These are phyloP conservation scores for Gastrophysa polygoni DNA, from an alignment of 2,888 invertebrate genomes.

Conservation along the genomic window DNA sequence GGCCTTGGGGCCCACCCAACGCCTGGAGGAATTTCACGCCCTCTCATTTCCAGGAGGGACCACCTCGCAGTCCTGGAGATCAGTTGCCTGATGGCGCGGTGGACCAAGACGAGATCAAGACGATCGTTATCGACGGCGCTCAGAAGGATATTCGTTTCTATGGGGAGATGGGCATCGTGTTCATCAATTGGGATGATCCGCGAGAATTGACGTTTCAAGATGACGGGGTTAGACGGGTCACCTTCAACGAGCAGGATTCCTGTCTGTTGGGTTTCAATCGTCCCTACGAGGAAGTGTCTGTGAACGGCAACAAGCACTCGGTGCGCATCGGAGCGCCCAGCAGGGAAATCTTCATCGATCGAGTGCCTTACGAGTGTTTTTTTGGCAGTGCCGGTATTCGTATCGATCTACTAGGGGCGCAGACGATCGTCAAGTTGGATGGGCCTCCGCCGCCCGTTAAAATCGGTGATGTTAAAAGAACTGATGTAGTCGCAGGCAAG, in stretches of 20 bases:
- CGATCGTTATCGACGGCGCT: slow-evolving; percentile 79
- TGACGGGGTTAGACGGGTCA: slow-evolving; percentile 71
- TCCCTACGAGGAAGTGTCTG: slow-evolving; percentile 72
- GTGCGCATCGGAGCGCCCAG: slow-evolving; percentile 92
- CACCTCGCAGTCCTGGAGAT: too few species aligned
- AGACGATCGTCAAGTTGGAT: slow-evolving; percentile 80
- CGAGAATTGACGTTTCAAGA: slow-evolving; percentile 84
- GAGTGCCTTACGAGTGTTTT: slow-evolving; percentile 87
- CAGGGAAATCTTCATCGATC: slow-evolving; percentile 88
- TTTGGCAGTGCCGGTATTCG: slow-evolving; percentile 88
- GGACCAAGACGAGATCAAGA: slow-evolving; percentile 73
- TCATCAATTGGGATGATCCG: slow-evolving; percentile 86
- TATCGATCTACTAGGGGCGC: slow-evolving; percentile 78
- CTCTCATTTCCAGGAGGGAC: too few species aligned
- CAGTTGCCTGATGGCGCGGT: slow-evolving; percentile 49
- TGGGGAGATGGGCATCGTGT: slow-evolving; percentile 81
- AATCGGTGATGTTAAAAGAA: slow-evolving; percentile 78
- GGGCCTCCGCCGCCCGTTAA: slow-evolving; percentile 94
- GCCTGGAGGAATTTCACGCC: slow-evolving; percentile 20
- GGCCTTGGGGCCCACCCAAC: slow-evolving; percentile 23
- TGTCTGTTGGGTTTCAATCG: slow-evolving; percentile 70
- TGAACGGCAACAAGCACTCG: slow-evolving; percentile 75
- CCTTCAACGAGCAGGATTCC: slow-evolving; percentile 78
- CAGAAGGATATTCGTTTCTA: slow-evolving; percentile 86
- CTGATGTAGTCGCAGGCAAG: slow-evolving; percentile 83